Base-by-base conservation (phyloP, 2,113 vertebrate genomes). In the Burhinus oedicnemus region DNA sequence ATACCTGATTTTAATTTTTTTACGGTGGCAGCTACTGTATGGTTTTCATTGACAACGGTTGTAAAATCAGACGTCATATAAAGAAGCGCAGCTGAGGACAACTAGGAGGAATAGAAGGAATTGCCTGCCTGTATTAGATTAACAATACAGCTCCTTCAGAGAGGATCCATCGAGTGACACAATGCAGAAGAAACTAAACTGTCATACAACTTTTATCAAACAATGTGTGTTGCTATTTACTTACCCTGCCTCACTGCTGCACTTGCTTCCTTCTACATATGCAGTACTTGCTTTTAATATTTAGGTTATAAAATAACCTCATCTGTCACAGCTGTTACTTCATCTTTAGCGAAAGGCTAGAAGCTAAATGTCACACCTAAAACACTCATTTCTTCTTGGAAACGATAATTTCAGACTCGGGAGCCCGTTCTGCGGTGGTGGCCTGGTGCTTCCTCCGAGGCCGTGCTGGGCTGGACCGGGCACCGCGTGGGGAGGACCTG, bases 401-500 rank as follows among this genome's bases (percentile, higher is more conserved):
- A 91, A 79, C 5, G 3, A 83, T 78, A 2, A 22, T 51, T 80
- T 66, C 51, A n/a, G 66, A 40, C 47, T 55, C 36, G n/a, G 49
- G 5, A 68, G 16, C 32, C 44, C 0, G 2, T 44, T 70, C 52
- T 75, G 72, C 4, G 8, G 52, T 2, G 5, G 54, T 18, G 55
- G 32, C 52, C 55, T 1, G 1, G 36, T 57, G 47, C 49, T 61
- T 40, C 12, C 57, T 42, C 15, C 0, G 1, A 78, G 34, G 23
- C 20, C 0, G 0, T 5, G 69, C 78, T 40, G 57, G 5, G 78
- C 75, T 68, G 85, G 69, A 74, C 8, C 0, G 0, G 74, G 70
- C 0, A 0, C 34, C 4, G 16, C 0, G 0, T 17, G 6, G 29
- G 9, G 29, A 20, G 13, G 16, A 86, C 27, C 15, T 83, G 68